Evolutionary conservation across 1,140 invertebrate genomes (phyloP).

Genomic region (Tetragnatha versicolor): DNA sequence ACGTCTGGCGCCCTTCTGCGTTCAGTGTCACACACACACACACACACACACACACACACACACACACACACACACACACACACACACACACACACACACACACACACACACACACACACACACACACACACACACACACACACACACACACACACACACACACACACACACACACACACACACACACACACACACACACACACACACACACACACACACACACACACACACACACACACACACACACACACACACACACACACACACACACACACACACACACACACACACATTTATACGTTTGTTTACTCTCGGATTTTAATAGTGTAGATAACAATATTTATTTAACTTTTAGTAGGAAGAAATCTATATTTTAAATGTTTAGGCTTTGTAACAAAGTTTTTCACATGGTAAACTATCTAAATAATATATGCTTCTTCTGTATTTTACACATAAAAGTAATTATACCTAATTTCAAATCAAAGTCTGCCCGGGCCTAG

Average conservation of each 20-base stretch:
- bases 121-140: neutral
- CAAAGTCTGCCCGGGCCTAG: no score
- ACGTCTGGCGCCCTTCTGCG: neutral
- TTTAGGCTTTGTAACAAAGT: no score
- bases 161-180: neutral
- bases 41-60: constrained; percentile 2
- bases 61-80: constrained; percentile 5
- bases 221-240: neutral
- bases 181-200: constrained; percentile 2
- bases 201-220: neutral
- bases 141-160: neutral
- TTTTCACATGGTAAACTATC: no score
- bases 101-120: no score
- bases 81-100: constrained; percentile 2
- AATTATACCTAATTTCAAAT: no score
- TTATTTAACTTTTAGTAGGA: no score
- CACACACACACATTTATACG: neutral
- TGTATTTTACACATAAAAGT: no score
- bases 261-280: constrained; percentile 2
- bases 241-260: constrained; percentile 1
- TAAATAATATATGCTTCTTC: no score
- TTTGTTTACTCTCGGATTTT: neutral
- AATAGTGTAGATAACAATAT: neutral
- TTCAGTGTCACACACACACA: neutral
- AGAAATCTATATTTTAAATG: no score